Percentiles rank a stretch among this genome's conserved stretches.
Conservation (phyloP, 1,140 invertebrate species). For the Cydia fagiglandana region DNA sequence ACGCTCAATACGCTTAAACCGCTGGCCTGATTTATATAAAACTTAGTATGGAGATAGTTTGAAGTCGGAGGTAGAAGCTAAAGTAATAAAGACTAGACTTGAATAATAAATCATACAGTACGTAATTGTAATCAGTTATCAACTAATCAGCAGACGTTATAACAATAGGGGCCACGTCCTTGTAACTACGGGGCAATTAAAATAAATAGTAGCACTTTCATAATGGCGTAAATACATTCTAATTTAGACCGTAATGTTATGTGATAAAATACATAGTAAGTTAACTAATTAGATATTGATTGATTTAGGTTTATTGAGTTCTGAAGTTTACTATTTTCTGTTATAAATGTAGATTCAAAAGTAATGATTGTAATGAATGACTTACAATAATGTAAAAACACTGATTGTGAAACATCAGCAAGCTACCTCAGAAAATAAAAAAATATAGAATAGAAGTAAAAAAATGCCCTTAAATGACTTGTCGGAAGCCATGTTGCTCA, state of each 20-base stretch:
- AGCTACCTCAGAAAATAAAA: too few relatives aligned
- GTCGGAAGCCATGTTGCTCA: too few relatives aligned
- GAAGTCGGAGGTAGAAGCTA: background rate
- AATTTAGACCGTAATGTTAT: background rate
- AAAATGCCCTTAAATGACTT: too few relatives aligned
- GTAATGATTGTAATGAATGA: conserved; percentile 27
- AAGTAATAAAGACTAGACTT: background rate
- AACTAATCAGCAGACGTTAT: background rate
- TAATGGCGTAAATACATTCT: background rate
- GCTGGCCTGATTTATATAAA: too few relatives aligned
- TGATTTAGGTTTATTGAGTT: background rate
- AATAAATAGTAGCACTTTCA: background rate
- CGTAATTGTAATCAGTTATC: background rate
- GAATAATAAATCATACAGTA: background rate
- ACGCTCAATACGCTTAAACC: too few relatives aligned
- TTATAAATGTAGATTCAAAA: conserved; percentile 33
- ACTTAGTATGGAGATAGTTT: too few relatives aligned
- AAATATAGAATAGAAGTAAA: too few relatives aligned
- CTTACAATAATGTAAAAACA: background rate
- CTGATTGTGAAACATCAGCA: too few relatives aligned
- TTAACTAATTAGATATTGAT: background rate
- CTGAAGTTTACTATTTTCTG: background rate
- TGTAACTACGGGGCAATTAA: background rate
- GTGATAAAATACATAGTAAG: background rate
- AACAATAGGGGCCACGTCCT: background rate